phyloP scores from a whole-genome alignment of 2,113 vertebrate genomes.

The Phocoena sinus region DNA sequence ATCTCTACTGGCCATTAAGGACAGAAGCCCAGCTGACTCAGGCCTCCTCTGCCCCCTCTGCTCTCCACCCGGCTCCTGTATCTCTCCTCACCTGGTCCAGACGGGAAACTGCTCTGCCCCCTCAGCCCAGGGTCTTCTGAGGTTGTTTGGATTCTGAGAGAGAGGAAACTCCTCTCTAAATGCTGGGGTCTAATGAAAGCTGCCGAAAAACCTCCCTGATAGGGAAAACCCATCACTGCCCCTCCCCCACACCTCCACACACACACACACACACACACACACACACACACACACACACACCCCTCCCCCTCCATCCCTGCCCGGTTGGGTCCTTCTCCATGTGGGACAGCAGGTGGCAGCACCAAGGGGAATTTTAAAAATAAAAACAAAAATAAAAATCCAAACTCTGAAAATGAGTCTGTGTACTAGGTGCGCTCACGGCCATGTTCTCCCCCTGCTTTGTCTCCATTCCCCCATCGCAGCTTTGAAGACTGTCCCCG shows the following conservation, averaged over 20 bases:
- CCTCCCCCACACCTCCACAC: too few species aligned
- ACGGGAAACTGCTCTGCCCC: background rate
- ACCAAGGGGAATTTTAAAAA: background rate
- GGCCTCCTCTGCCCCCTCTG: background rate
- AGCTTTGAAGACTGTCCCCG: background rate
- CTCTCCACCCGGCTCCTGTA: background rate
- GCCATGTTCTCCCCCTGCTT: background rate
- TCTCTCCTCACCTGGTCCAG: background rate
- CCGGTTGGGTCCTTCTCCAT: background rate
- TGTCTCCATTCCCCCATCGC: background rate
- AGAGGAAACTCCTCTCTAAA: background rate
- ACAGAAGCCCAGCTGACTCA: background rate
- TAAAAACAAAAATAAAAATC: background rate
- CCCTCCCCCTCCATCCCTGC: background rate
- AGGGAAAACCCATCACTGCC: background rate
- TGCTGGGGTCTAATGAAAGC: background rate
- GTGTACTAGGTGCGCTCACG: background rate
- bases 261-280: too few species aligned
- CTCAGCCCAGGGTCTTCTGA: background rate
- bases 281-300: too few species aligned
- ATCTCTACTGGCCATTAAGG: background rate
- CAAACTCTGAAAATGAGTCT: background rate
- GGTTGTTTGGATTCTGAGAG: background rate
- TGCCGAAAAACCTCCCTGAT: background rate
- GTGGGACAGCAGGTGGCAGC: constrained; percentile 39